Percentiles rank a stretch among this genome's conserved stretches.
These are phyloP conservation scores for Psittacula echo DNA, from an alignment of 2,797 vertebrate genomes.

Conservation along the genomic window DNA sequence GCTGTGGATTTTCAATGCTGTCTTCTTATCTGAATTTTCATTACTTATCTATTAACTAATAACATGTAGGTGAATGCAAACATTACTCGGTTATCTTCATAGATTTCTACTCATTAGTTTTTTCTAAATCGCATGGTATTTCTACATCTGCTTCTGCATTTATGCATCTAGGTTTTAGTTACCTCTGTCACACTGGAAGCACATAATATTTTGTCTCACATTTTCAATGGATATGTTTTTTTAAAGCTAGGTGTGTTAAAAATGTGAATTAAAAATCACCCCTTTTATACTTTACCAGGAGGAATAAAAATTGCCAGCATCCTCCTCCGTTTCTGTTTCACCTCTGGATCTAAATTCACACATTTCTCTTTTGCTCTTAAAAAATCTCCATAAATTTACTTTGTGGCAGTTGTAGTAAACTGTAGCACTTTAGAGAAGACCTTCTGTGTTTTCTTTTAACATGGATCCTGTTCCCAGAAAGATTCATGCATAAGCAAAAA, in stretches of 20 bases:
- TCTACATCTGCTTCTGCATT: background rate
- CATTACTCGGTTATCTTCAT: background rate
- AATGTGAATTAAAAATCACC: background rate
- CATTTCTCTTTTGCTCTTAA: background rate
- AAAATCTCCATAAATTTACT: slow-evolving; percentile 20
- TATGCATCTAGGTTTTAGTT: background rate
- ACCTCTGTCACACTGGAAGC: background rate
- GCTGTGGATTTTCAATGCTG: background rate
- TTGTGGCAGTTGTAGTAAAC: slow-evolving; percentile 46
- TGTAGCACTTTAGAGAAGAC: slow-evolving; percentile 43
- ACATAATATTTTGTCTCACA: background rate
- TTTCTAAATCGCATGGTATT: background rate
- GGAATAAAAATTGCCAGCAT: slow-evolving; percentile 12
- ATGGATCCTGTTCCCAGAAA: slow-evolving; percentile 27
- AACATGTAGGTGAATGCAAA: background rate
- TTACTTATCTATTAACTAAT: background rate
- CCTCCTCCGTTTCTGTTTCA: slow-evolving; percentile 9
- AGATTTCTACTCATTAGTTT: background rate
- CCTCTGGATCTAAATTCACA: slow-evolving; percentile 49
- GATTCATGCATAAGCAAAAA: slow-evolving; percentile 49
- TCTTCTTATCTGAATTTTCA: background rate
- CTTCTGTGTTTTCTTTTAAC: slow-evolving; percentile 56
- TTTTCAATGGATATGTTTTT: background rate
- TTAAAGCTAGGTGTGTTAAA: background rate
- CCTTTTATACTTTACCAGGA: slow-evolving; percentile 16